These are phyloP conservation scores for Conus ventricosus DNA, from an alignment of 1,140 invertebrate species.

Conservation along the genomic window DNA sequence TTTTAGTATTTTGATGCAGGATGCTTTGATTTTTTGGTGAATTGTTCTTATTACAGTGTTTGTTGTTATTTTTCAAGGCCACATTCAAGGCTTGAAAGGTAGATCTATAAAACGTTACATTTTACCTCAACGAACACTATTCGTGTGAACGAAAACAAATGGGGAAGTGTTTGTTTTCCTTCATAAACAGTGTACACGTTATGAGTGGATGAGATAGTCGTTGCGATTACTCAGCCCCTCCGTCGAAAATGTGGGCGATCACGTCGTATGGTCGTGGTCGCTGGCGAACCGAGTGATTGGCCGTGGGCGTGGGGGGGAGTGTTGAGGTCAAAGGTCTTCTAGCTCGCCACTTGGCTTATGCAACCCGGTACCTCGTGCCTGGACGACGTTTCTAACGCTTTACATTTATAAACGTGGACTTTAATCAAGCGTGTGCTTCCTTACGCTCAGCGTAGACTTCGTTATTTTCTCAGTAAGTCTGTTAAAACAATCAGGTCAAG, in stretches of 20 bases:
- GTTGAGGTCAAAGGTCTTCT: slow-evolving; percentile 15
- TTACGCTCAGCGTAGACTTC: no score
- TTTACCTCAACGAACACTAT: no score
- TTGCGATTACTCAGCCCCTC: background rate
- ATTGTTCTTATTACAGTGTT: background rate
- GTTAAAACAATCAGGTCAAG: background rate
- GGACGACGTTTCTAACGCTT: no score
- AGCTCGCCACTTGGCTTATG: background rate
- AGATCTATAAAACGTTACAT: no score
- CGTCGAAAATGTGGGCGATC: background rate
- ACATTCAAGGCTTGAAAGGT: background rate
- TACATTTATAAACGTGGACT: no score
- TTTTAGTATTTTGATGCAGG: background rate
- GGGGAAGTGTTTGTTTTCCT: no score
- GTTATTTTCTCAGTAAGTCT: no score
- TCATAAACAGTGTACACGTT: background rate
- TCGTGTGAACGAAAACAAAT: no score
- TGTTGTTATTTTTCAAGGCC: slow-evolving; percentile 26
- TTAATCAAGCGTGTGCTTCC: no score
- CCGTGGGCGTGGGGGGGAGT: slow-evolving; percentile 10
- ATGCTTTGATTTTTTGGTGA: background rate
- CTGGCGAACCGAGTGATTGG: background rate
- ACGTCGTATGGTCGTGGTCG: background rate
- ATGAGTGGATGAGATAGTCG: background rate
- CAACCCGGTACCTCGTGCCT: background rate